Base-by-base conservation (phyloP, 2,888 invertebrate genomes). In the Prenolepis imparis region DNA sequence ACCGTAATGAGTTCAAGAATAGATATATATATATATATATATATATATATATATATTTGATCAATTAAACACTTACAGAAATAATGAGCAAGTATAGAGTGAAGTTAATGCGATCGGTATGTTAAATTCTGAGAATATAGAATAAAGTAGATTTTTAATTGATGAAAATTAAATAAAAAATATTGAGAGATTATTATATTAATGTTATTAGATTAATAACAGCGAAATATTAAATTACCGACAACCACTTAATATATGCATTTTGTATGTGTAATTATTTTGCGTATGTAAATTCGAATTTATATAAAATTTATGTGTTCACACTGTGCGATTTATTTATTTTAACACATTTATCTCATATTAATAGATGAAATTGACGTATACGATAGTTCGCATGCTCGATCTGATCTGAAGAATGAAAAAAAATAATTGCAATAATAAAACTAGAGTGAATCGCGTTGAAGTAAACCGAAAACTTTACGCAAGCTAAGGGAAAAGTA, bases 391-490 rank as follows among this genome's bases (percentile, higher is more conserved):
- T 21, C 52, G n/a, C 21, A 15, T 21, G 21, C 5, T 64, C 6
- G 6, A 39, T 5, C 39, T 39, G 2, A 63, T 12, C 6, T 28
- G 18, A 18, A 32, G 32, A 28, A 61, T 8, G 18, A 18, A 24
- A 28, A 15, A 28, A 32, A 28, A 59, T 4, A 28, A 59, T 11
- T 15, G 32, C 32, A 61, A 28, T 28, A 28, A 32, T 8, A 15
- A 28, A 61, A 61, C 61, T 18, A 32, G n/a, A n/a, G n/a, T 18
- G 61, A 32, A 32, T 32, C 32, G 18, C 18, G 61, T 32, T 32
- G 18, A 61, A 61, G 18, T 61, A 61, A 61, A 61, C 18, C 61
- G 61, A 61, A 61, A 28, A 61, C 18, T 28, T 61, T 61, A 32
- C 18, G 28, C 28, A 61, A 61, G 18, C 61, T 32, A 61, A 61